A percentile compares a stretch with the other conserved stretches of the same genome.
phyloP scores from a whole-genome alignment of 1,140 invertebrate genomes.

The Orchestia grillus region DNA sequence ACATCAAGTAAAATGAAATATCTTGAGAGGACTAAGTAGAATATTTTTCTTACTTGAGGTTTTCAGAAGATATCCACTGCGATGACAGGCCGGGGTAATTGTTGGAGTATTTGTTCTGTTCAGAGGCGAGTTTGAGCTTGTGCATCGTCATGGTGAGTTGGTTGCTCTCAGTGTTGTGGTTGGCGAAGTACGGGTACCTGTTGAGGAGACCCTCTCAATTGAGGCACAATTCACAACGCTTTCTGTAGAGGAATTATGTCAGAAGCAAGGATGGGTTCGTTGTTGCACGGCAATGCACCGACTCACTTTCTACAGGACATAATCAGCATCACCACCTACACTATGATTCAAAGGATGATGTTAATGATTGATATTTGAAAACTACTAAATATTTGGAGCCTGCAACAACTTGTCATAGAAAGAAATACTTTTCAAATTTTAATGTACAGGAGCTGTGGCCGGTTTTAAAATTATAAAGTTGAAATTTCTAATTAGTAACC shows the following conservation, averaged over 20 bases:
- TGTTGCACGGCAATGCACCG: background rate
- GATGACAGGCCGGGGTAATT: constrained; percentile 18
- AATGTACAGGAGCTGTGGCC: background rate
- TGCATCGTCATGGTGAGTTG: constrained; percentile 50
- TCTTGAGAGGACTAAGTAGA: background rate
- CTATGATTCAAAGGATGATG: no score
- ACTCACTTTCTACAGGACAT: background rate
- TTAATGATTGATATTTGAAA: no score
- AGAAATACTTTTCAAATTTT: background rate
- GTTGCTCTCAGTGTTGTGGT: constrained; percentile 55
- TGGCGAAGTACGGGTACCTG: constrained; percentile 58
- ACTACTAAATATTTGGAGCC: no score
- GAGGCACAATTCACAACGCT: background rate
- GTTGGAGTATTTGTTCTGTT: constrained; percentile 34
- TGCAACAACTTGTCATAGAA: no score
- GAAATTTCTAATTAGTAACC: background rate
- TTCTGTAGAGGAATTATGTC: background rate
- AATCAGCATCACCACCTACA: background rate
- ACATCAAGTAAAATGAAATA: background rate
- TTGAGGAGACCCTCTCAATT: background rate
- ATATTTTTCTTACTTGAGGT: background rate
- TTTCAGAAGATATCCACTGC: constrained; percentile 33
- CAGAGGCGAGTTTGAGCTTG: constrained; percentile 49
- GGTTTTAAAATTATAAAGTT: background rate
- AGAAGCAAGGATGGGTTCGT: background rate